phyloP scores from a whole-genome alignment of 2,888 invertebrate genomes.

The Ectemnius continuus region DNA sequence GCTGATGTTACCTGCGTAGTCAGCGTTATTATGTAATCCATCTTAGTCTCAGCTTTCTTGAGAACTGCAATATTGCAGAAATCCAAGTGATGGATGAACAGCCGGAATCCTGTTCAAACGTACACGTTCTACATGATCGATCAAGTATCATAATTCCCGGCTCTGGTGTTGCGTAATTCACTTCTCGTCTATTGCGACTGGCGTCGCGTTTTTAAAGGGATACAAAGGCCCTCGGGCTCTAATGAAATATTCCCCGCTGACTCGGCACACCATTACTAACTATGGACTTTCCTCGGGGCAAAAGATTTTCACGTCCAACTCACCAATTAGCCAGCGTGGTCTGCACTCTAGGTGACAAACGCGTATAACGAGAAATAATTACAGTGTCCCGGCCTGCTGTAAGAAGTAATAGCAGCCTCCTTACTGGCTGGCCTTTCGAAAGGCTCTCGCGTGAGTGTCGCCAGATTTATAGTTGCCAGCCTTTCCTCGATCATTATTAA shows the following conservation, averaged over 20 bases:
- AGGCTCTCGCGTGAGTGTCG: not conserved
- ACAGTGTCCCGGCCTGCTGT: not conserved
- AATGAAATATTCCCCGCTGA: too few species aligned
- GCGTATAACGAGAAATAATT: conserved; percentile 8
- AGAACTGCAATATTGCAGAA: not conserved
- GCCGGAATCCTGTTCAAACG: not conserved
- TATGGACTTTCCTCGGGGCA: not conserved
- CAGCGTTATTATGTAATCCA: too few species aligned
- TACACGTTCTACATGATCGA: not conserved
- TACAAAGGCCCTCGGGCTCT: too few species aligned
- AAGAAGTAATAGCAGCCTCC: too few species aligned
- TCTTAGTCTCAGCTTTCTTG: not conserved
- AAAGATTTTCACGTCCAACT: not conserved
- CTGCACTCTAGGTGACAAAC: not conserved
- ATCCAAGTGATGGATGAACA: conserved; percentile 2
- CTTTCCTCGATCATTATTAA: conserved; percentile 1
- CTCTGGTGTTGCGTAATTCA: not conserved
- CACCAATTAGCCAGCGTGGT: not conserved
- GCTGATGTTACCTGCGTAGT: too few species aligned
- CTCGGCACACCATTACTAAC: too few species aligned
- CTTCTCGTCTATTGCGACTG: too few species aligned
- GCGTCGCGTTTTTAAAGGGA: too few species aligned
- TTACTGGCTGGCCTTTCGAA: not conserved
- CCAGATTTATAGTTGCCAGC: not conserved
- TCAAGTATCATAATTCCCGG: not conserved